Evolutionary conservation across 2,888 invertebrate species (phyloP), one percentile per base, ranked within the genome.

Genomic region (Hanleya hanleyi): DNA sequence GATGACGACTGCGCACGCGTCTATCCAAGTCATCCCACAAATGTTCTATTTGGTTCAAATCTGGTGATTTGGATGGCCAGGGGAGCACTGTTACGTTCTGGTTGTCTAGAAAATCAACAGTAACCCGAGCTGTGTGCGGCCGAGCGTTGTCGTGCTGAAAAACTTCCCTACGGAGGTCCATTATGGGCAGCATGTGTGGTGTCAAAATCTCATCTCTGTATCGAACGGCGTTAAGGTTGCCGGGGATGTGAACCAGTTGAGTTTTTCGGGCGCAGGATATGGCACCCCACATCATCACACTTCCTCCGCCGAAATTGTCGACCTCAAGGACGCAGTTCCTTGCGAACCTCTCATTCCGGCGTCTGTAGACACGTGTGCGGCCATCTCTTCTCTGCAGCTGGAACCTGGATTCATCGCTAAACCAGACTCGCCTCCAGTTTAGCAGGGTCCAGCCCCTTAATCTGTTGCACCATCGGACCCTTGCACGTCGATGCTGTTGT

Each of bases 141-240:
- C 71, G 37, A 57, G 74, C 73, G 41, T 77, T 76, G 72, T 77
- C 77, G n/a, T 76, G 79, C 49, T 79, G 71, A 37, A 75, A 75
- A 2, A 64, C 41, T 18, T 12, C 32, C 35, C 49, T 47, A 57
- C n/a, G n/a, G 47, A 22, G 32, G 38, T 51, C 37, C 57, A 75
- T 65, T 36, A 71, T 61, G 7, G 71, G 76, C 37, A 73, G 35
- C 29, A 80, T 67, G 32, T 69, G 49, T 18, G 75, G 76, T 18
- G 32, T 12, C 29, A 78, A 67, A 47, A 77, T 73, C 57, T 78
- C 69, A 35, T 74, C 65, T 36, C 67, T 64, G 33, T 75, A 69
- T 4, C 77, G 61, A 35, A 70, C 64, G 35, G 77, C 75, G 35
- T 64, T 71, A n/a, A 78, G 18, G 32, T 36, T 77, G 12, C 70